These are phyloP conservation scores for Deilephila porcellus DNA, from an alignment of 2,888 invertebrate genomes.

Conservation along the genomic window DNA sequence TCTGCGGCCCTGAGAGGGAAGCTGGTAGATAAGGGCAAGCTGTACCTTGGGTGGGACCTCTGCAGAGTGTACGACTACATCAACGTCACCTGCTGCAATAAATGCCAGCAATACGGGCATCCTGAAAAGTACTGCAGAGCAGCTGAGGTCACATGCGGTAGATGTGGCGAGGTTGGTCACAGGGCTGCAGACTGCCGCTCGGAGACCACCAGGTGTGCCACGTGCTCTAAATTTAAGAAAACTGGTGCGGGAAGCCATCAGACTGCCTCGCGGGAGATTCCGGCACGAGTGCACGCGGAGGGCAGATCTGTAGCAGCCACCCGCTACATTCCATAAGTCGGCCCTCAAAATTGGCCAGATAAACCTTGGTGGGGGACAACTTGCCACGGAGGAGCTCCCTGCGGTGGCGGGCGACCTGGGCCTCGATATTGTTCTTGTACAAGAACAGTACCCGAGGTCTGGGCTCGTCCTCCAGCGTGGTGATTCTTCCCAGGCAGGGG, in stretches of 20 bases:
- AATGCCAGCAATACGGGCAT: conserved; percentile 43
- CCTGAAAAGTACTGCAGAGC: conserved; percentile 45
- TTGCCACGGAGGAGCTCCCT: conserved; percentile 41
- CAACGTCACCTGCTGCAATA: background rate
- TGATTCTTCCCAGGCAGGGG: background rate
- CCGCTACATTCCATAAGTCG: background rate
- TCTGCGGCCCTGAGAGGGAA: background rate
- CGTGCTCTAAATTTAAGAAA: conserved; percentile 34
- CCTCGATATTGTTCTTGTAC: conserved; percentile 42
- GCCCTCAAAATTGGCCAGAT: conserved; percentile 38
- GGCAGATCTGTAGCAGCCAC: background rate
- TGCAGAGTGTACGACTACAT: too few relatives aligned
- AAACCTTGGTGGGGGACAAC: conserved; percentile 37
- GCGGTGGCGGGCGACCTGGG: conserved; percentile 32
- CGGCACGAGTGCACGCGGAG: conserved; percentile 38
- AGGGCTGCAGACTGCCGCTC: conserved; percentile 34
- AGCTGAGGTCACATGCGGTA: conserved; percentile 33
- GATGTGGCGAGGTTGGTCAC: conserved; percentile 43
- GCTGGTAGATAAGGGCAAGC: too few relatives aligned
- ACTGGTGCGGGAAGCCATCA: conserved; percentile 31
- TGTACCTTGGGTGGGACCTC: too few relatives aligned
- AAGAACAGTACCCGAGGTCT: conserved; percentile 41
- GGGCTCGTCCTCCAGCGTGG: background rate
- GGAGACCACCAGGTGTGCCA: conserved; percentile 38
- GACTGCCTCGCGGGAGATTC: conserved; percentile 36